Percentiles rank a stretch among this genome's conserved stretches.
Evolutionary conservation across 2,888 invertebrate species (phyloP).

Genomic region (Synanthedon vespiformis): DNA sequence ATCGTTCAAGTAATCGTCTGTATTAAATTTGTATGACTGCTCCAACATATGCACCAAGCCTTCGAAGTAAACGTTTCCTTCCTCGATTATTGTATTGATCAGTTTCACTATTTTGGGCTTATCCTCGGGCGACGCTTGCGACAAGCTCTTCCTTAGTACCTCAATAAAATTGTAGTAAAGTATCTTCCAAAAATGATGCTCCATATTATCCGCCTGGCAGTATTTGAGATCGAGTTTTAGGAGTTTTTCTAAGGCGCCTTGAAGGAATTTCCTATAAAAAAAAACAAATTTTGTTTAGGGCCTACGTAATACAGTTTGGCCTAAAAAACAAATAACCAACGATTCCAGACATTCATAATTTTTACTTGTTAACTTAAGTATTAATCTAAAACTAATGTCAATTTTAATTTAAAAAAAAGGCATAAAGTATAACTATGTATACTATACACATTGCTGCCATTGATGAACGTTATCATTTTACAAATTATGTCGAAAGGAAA

Average conservation of each 20-base stretch:
- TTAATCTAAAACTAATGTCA: no score
- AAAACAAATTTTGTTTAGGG: background rate
- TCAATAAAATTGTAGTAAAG: conserved; percentile 91
- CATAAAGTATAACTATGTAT: no score
- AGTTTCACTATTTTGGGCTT: conserved; percentile 75
- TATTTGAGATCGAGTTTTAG: conserved; percentile 85
- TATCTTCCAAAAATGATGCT: conserved; percentile 92
- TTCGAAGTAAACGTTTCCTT: conserved; percentile 84
- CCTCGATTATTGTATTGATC: conserved; percentile 79
- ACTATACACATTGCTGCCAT: no score
- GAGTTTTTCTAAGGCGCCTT: conserved; percentile 75
- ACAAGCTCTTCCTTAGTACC: conserved; percentile 77
- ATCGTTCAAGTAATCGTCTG: conserved; percentile 72
- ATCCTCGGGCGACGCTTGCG: conserved; percentile 71
- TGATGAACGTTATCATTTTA: no score
- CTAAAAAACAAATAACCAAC: no score
- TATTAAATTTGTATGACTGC: conserved; percentile 79
- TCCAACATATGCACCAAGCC: conserved; percentile 79
- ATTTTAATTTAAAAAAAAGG: no score
- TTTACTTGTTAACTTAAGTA: no score
- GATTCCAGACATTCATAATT: no score
- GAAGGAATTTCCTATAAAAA: conserved; percentile 69
- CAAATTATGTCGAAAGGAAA: no score
- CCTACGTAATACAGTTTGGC: no score
- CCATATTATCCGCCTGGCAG: conserved; percentile 87